Evolutionary conservation across 2,113 vertebrate species (phyloP), one percentile per base, ranked within the genome.

Genomic region (Saguinus imperator): DNA sequence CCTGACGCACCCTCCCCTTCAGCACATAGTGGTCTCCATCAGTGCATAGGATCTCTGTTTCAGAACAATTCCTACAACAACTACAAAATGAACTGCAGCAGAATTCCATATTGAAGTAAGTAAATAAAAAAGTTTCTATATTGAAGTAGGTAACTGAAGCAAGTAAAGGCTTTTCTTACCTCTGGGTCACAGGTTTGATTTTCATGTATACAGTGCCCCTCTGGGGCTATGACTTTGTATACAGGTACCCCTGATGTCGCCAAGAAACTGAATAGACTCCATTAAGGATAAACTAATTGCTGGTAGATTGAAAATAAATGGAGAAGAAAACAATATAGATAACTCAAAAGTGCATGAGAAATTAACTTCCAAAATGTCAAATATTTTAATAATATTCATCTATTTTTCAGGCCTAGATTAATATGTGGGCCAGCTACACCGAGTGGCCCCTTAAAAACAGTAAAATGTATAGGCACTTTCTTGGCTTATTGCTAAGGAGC

Each of bases 191-290:
- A 99, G 52, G 99, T 99, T 97, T 98, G 94, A 98, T 99, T 99
- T 97, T 98, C 99, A 97, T 99, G 99, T 94, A 99, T 98, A 98
- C 99, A 99, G 61, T 98, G 96, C 16, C 98, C 98, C 35, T 99
- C 98, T 96, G 98, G 97, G 43, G 99, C 98, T 97, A 99, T 98
- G 86, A 99, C 99, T 99, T 99, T 99, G 98, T 99, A 99, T 40
- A 99, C 96, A 16, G 99, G 98, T 57, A 99, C 98, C 29, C 99
- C 99, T 77, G 99, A 99, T 9, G 99, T 99, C 50, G 99, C 99
- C 98, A 99, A 98, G 96, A 99, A 99, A 94, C 99, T 99, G 94
- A 84, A 95, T 11, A 1, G 93, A 96, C 20, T 86, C 9, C 96
- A 93, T 99, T 99, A 99, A 99, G 99, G 98, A 97, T 23, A 87